Evolutionary conservation across 2,113 vertebrate genomes (phyloP).

Genomic region (Nothoprocta pentlandii): DNA sequence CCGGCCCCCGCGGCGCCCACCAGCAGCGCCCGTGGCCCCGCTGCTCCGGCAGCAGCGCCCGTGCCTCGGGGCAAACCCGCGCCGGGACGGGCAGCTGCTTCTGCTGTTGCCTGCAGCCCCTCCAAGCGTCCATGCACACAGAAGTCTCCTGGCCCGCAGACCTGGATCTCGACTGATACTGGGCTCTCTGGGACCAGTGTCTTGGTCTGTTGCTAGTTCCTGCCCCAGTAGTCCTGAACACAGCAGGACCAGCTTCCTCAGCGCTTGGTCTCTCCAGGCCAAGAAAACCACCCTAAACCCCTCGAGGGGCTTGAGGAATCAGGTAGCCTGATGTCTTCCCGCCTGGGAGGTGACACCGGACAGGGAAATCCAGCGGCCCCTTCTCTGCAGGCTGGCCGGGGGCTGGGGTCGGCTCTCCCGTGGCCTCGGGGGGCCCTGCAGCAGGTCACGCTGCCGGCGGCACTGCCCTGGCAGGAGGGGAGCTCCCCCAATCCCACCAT

Average conservation of each 20-base stretch:
- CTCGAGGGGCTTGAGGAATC: not conserved
- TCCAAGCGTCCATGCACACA: not conserved
- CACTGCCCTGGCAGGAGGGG: no score
- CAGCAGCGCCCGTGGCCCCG: no score
- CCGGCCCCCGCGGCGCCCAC: no score
- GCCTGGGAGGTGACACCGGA: not conserved
- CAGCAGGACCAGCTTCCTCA: not conserved
- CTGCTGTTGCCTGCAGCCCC: not conserved
- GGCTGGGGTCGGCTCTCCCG: not conserved
- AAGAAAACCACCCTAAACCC: not conserved
- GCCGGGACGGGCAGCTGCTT: fast-evolving
- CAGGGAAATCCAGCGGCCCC: not conserved
- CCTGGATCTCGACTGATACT: no score
- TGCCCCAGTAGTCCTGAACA: not conserved
- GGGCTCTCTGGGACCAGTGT: not conserved
- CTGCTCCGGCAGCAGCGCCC: no score
- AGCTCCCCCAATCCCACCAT: no score
- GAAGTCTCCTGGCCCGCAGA: not conserved
- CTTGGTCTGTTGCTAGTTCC: not conserved
- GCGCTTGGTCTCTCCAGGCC: not conserved
- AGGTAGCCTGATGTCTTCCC: not conserved
- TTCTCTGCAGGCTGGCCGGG: no score
- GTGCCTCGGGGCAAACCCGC: no score
- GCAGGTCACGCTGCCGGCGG: not conserved
- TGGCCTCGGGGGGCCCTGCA: not conserved